Conservation (phyloP, 1,140 invertebrate genomes). For the Solenopsis invicta region DNA sequence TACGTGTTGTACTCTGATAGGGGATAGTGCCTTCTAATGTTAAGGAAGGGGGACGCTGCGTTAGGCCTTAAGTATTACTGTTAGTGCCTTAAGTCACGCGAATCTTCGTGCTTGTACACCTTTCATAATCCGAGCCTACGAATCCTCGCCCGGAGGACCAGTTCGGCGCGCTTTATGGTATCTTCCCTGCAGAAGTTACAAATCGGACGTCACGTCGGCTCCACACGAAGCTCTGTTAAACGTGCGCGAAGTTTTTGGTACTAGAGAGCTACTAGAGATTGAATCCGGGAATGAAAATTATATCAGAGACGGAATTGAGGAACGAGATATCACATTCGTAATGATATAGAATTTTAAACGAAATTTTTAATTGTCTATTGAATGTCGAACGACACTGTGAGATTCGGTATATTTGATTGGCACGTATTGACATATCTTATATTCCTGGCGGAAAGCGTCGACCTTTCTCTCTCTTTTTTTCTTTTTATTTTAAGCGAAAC, state of each 20-base stretch:
- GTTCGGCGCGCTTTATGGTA: constrained; percentile 50
- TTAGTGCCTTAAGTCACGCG: constrained; percentile 84
- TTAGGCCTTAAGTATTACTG: constrained; percentile 81
- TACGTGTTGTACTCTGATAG: constrained; percentile 81
- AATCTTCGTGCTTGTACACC: constrained; percentile 78
- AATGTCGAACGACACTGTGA: neutral
- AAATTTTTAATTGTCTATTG: constrained; percentile 9
- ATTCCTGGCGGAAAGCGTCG: neutral
- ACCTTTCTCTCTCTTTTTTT: neutral
- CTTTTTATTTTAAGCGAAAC: neutral
- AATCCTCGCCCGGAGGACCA: constrained; percentile 71
- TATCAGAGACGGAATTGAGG: neutral
- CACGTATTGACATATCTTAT: constrained; percentile 6
- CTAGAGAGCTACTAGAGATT: neutral
- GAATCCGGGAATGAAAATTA: constrained; percentile 21
- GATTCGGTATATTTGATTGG: neutral
- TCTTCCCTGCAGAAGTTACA: constrained; percentile 29
- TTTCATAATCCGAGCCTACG: constrained; percentile 74
- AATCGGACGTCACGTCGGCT: constrained; percentile 32
- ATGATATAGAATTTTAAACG: neutral
- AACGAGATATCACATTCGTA: neutral
- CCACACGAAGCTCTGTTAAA: constrained; percentile 14
- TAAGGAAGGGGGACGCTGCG: constrained; percentile 76
- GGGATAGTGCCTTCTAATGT: constrained; percentile 85
- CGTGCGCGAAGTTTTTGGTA: constrained; percentile 13